Base-by-base conservation (phyloP, 2,797 vertebrate species). In the Rallus crepitans region DNA sequence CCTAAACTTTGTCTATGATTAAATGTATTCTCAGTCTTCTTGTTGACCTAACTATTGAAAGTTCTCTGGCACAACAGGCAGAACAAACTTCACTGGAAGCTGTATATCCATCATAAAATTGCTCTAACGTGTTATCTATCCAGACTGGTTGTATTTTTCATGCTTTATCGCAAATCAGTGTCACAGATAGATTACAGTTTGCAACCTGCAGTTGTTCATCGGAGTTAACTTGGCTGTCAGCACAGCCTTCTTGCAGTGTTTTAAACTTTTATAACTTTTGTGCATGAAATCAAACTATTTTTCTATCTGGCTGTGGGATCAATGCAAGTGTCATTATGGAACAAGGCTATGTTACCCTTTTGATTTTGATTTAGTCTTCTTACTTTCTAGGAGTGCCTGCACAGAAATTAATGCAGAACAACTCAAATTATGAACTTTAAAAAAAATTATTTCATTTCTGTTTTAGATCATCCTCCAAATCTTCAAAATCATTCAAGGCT, bases 401-500 rank as follows among this genome's bases (percentile, higher is more conserved):
- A 8, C n/a, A 21, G 28, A 73, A 77, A 47, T 47, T 23, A 76
- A 4, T 3, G 3, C 57, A 35, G 25, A 90, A 39, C 23, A 47
- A 37, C 33, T 85, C 13, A 39, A 66, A 52, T 80, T 37, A 18
- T 19, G 3, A 89, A 68, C 37, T 57, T 75, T 78, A 59, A 61
- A 45, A 57, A 42, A 40, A 57, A 42, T 21, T 59, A 23, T 53
- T 83, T 78, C 56, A 4, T 39, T 93, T 96, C 4, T 70, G 11
- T 96, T 95, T 85, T 90, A 98, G 98, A 98, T 97, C 98, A 98
- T 89, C 97, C 98, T 2, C 82, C 98, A n/a, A 98, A 97, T 89
- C 99, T 99, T 97, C 99, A 99, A 95, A 99, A 99, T 97, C 99
- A 99, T 96, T 98, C 99, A 31, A 98, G 99, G 87, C 98, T 99